These are phyloP conservation scores for Ptychobarbus kaznakovi DNA, from an alignment of 2,797 vertebrate genomes.

Conservation along the genomic window DNA sequence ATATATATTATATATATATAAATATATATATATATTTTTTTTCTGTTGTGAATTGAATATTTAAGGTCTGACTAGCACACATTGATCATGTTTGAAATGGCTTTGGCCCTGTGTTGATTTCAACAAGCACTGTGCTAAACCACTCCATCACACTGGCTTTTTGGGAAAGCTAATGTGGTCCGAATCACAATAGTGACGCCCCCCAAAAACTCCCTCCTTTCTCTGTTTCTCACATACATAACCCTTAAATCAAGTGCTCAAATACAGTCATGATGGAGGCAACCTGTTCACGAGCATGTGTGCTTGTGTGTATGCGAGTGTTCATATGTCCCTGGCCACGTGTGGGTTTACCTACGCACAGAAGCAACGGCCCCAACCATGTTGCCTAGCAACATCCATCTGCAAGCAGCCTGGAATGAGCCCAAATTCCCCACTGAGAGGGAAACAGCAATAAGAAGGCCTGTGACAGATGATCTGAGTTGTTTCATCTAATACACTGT, in stretches of 20 bases:
- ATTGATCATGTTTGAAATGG: slow-evolving; percentile 36
- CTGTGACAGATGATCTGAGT: slow-evolving; percentile 90
- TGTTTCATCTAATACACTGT: slow-evolving; percentile 94
- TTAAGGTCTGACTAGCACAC: slow-evolving; percentile 29
- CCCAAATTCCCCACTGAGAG: slow-evolving; percentile 85
- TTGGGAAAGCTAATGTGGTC: slow-evolving; percentile 43
- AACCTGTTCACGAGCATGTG: slow-evolving; percentile 73
- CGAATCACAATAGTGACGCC: slow-evolving; percentile 15
- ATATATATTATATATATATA: no score
- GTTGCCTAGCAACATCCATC: slow-evolving; percentile 93
- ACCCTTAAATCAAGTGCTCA: slow-evolving; percentile 30
- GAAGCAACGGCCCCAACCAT: slow-evolving; percentile 74
- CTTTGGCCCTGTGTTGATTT: slow-evolving; percentile 44
- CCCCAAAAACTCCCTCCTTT: neutral
- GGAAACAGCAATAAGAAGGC: slow-evolving; percentile 88
- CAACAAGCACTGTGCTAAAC: slow-evolving; percentile 32
- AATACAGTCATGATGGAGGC: slow-evolving; percentile 56
- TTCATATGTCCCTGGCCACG: slow-evolving; percentile 53
- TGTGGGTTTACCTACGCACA: slow-evolving; percentile 47
- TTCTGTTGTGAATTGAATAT: slow-evolving; percentile 31
- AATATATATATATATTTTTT: no score
- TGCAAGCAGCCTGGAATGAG: slow-evolving; percentile 87
- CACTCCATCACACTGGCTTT: slow-evolving; percentile 49
- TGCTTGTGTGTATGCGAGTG: neutral
- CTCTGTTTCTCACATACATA: slow-evolving; percentile 21